phyloP scores from a whole-genome alignment of 2,113 vertebrate genomes.

The Tachysurus fulvidraco region DNA sequence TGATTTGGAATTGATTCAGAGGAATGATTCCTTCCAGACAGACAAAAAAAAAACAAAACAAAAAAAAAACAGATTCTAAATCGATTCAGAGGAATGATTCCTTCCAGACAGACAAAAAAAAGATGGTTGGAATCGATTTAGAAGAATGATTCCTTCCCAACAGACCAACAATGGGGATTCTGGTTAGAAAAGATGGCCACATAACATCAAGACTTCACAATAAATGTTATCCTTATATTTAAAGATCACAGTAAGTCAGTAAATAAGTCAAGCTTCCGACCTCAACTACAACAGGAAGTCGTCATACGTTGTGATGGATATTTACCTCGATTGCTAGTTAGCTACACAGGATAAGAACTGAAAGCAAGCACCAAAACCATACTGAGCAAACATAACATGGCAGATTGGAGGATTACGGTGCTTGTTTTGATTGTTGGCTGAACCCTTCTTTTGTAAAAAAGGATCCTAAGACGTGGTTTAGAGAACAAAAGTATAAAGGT shows the following conservation, averaged over 20 bases:
- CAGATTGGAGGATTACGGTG: neutral
- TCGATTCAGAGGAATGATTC: neutral
- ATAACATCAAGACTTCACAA: neutral
- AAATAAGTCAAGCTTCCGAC: neutral
- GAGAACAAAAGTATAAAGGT: neutral
- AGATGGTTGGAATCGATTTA: neutral
- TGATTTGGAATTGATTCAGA: too few species aligned
- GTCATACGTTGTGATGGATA: neutral
- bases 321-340: neutral
- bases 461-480: neutral
- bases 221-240: neutral
- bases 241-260: neutral
- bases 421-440: neutral
- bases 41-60: neutral
- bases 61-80: neutral
- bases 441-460: neutral
- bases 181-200: neutral
- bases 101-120: neutral
- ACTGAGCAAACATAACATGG: neutral
- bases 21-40: too few species aligned
- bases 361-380: neutral
- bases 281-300: neutral
- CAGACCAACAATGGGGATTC: neutral
- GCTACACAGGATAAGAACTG: neutral
- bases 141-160: too few species aligned